Conservation (phyloP, 1,140 invertebrate genomes). For the Drosophila jambulina region DNA sequence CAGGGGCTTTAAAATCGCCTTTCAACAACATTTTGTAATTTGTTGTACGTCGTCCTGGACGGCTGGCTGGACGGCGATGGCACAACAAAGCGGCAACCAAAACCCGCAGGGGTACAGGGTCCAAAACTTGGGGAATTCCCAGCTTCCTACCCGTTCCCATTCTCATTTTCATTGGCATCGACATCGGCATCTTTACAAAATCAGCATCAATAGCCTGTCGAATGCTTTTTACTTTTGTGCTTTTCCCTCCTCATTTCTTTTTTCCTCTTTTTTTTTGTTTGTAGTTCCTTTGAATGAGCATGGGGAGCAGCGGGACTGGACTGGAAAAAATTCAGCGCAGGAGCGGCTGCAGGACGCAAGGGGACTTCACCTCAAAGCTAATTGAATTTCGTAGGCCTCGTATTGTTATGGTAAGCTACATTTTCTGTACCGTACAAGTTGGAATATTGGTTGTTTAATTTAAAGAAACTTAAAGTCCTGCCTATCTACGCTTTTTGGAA, state of each 20-base stretch:
- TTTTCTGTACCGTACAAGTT: neutral
- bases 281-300: constrained; percentile 32
- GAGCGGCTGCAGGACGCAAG: constrained; percentile 3
- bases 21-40: constrained; percentile 81
- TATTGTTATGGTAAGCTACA: constrained; percentile 9
- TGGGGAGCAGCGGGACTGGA: constrained; percentile 2
- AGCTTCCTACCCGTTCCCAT: constrained; percentile 7
- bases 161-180: constrained; percentile 40
- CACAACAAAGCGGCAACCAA: constrained; percentile 59
- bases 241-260: constrained; percentile 4
- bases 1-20: constrained; percentile 71
- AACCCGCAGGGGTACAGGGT: constrained; percentile 17
- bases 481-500: no score
- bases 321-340: constrained; percentile 26
- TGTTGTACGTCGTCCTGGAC: constrained; percentile 67
- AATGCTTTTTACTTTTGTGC: constrained; percentile 69
- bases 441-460: no score
- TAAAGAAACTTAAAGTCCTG: no score
- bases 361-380: constrained; percentile 4
- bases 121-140: constrained; percentile 26
- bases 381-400: constrained; percentile 7
- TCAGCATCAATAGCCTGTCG: constrained; percentile 80
- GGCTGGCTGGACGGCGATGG: constrained; percentile 9
- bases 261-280: constrained; percentile 33
- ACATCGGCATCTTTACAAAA: constrained; percentile 74